A percentile compares a stretch with the other conserved stretches of the same genome.
These are phyloP conservation scores for Anguilla pacifica DNA, from an alignment of 2,797 vertebrate species.

Conservation along the genomic window DNA sequence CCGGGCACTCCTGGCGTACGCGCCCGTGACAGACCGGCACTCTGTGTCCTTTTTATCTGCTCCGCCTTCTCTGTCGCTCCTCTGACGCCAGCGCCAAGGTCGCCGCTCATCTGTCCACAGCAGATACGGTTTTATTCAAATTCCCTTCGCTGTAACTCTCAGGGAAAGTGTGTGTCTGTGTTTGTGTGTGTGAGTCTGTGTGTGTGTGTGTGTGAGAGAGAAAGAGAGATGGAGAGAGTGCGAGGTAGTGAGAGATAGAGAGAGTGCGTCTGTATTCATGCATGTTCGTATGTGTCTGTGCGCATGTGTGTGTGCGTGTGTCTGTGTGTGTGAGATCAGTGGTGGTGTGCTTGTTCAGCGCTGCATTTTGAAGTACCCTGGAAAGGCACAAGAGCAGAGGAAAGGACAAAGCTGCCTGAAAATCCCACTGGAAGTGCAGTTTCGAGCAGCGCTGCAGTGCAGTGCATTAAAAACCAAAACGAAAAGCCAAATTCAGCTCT, in stretches of 20 bases:
- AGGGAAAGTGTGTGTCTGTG: slow-evolving; percentile 8
- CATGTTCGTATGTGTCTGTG: background rate
- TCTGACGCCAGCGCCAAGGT: slow-evolving; percentile 51
- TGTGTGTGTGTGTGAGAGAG: background rate
- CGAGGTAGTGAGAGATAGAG: background rate
- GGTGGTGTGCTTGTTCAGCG: background rate
- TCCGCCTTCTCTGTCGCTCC: slow-evolving; percentile 52
- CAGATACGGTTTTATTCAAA: slow-evolving; percentile 56
- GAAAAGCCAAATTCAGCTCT: background rate
- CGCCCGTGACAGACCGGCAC: slow-evolving; percentile 61
- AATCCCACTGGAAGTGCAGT: background rate
- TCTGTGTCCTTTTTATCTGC: slow-evolving; percentile 67
- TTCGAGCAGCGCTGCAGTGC: background rate
- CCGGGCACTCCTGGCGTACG: background rate
- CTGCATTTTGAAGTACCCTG: background rate
- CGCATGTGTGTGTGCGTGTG: background rate
- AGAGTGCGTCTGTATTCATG: too few species aligned
- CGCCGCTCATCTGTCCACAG: slow-evolving; percentile 49
- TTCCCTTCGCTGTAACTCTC: background rate
- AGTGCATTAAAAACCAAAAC: background rate
- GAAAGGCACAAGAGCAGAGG: background rate
- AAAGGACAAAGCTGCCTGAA: background rate
- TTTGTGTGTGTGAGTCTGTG: background rate
- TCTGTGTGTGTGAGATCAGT: background rate
- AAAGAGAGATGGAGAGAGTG: background rate